Evolutionary conservation across 2,888 invertebrate species (phyloP).

Genomic region (Rhabditoides inermis): DNA sequence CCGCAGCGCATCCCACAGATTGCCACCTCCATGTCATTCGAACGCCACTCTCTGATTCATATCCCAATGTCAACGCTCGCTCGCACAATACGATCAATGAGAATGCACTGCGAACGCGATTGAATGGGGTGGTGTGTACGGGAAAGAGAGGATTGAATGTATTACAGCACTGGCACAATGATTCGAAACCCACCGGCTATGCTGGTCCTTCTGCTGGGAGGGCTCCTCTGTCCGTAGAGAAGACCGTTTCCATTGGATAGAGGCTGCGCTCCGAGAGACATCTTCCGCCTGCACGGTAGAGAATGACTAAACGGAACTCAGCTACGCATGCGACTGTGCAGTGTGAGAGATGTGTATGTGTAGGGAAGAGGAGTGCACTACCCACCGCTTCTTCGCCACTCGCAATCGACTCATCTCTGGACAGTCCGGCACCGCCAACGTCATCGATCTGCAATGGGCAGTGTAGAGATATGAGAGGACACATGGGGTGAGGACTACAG

Average conservation of each 20-base stretch:
- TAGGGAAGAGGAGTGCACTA: too few relatives aligned
- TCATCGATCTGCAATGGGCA: slow-evolving; percentile 31
- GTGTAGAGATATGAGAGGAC: too few relatives aligned
- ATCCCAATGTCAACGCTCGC: background rate
- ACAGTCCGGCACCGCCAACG: slow-evolving; percentile 28
- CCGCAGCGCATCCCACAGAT: too few relatives aligned
- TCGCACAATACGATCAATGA: background rate
- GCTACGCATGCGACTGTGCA: too few relatives aligned
- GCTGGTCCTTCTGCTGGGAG: slow-evolving; percentile 24
- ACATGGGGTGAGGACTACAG: too few relatives aligned
- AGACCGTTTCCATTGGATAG: slow-evolving; percentile 20
- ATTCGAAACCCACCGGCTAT: slow-evolving; percentile 26
- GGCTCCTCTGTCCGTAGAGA: slow-evolving; percentile 10
- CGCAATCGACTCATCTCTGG: slow-evolving; percentile 22
- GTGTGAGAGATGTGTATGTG: too few relatives aligned
- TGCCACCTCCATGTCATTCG: too few relatives aligned
- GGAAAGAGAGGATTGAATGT: too few relatives aligned
- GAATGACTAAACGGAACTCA: too few relatives aligned
- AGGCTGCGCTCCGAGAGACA: slow-evolving; percentile 24
- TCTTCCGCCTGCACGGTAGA: too few relatives aligned
- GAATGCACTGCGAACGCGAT: background rate
- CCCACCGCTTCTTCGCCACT: slow-evolving; percentile 15
- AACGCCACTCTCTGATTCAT: too few relatives aligned
- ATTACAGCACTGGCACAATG: too few relatives aligned
- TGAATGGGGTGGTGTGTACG: background rate